Conservation (phyloP, 2,113 vertebrate species). For the Sebastes fasciatus region DNA sequence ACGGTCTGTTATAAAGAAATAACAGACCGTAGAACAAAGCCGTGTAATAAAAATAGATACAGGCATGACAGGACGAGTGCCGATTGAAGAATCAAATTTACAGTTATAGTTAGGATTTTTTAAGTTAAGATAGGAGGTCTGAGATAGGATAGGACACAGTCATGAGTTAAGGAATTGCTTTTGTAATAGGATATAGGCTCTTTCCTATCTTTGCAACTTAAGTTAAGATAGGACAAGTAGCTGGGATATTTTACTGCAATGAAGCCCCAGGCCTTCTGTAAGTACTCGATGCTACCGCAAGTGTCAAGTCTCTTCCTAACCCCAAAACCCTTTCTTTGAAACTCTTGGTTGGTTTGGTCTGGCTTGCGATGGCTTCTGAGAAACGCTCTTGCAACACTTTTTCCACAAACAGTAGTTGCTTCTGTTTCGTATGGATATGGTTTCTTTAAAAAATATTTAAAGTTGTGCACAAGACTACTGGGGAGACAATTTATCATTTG, state of each 20-base stretch:
- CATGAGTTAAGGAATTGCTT: neutral
- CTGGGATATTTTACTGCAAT: neutral
- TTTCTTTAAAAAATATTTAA: slow-evolving; percentile 9
- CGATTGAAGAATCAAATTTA: no score
- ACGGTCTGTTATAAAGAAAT: no score
- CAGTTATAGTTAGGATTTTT: neutral
- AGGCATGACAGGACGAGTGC: neutral
- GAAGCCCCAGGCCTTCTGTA: neutral
- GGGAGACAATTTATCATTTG: slow-evolving; percentile 14
- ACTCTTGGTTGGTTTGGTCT: neutral
- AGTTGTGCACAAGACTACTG: neutral
- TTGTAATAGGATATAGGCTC: neutral
- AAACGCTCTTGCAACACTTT: neutral
- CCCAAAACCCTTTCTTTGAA: neutral
- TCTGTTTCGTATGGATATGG: neutral
- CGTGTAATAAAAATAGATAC: no score
- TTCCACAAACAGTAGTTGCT: neutral
- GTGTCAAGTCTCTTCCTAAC: slow-evolving; percentile 1
- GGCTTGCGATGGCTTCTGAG: neutral
- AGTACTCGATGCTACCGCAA: neutral
- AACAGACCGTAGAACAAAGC: no score
- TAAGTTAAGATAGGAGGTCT: neutral
- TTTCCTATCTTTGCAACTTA: no score
- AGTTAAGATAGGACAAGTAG: neutral
- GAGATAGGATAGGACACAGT: neutral